Conservation (phyloP, 1,140 invertebrate species). For the Heliconius hewitsoni region DNA sequence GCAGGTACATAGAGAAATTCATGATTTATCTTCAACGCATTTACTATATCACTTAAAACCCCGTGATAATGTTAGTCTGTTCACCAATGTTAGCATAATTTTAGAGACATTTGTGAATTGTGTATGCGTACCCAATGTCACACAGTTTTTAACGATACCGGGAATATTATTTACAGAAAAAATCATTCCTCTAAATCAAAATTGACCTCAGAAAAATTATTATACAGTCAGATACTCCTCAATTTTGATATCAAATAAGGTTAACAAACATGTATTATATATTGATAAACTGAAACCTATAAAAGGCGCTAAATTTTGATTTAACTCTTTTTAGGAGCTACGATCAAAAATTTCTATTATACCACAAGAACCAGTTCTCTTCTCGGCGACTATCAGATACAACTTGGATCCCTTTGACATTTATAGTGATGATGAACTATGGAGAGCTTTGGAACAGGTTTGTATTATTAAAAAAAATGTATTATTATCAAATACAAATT, state of each 20-base stretch:
- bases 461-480: too few relatives aligned
- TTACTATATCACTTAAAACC: background rate
- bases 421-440: conserved; percentile 84
- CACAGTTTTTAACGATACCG: background rate
- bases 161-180: background rate
- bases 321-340: conserved; percentile 54
- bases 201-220: background rate
- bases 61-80: background rate
- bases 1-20: conserved; percentile 51
- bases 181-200: background rate
- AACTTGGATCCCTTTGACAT: conserved; percentile 88
- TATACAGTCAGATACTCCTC: background rate
- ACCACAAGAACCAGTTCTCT: conserved; percentile 88
- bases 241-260: too few relatives aligned
- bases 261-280: too few relatives aligned
- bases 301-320: background rate
- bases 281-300: background rate
- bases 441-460: conserved; percentile 85
- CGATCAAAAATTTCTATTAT: conserved; percentile 87
- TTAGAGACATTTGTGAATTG: background rate
- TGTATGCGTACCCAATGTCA: background rate
- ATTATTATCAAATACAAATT: background rate
- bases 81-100: background rate
- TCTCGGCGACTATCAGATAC: conserved; percentile 86
- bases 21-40: background rate